Evolutionary conservation across 2,888 invertebrate species (phyloP).

Genomic region (Euclidia mi): DNA sequence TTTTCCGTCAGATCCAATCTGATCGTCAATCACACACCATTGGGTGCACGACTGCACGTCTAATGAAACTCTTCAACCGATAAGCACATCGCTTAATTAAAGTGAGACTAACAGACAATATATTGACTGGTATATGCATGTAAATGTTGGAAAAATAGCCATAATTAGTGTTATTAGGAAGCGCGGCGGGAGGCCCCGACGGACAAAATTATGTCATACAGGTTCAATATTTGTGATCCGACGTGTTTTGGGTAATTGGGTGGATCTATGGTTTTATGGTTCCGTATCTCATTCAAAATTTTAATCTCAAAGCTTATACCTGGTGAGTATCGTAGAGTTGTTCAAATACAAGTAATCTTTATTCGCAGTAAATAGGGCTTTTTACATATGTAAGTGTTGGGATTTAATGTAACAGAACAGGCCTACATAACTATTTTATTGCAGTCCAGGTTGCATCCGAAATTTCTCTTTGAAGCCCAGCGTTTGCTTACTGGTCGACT

Average conservation of each 20-base stretch:
- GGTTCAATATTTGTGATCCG: conserved; percentile 29
- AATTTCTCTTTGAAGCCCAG: too few relatives aligned
- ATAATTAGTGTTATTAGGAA: conserved; percentile 46
- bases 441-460: too few relatives aligned
- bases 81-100: conserved; percentile 39
- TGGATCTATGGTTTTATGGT: conserved; percentile 8
- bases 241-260: conserved; percentile 24
- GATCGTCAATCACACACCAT: conserved; percentile 29
- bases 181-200: conserved; percentile 32
- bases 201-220: conserved; percentile 30
- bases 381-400: too few relatives aligned
- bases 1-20: conserved; percentile 14
- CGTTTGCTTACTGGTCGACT: too few relatives aligned
- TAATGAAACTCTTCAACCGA: background rate
- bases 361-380: too few relatives aligned
- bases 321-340: too few relatives aligned
- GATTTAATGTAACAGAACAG: too few relatives aligned
- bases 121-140: conserved; percentile 30
- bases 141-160: conserved; percentile 29
- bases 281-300: conserved; percentile 18
- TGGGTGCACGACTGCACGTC: background rate
- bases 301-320: too few relatives aligned
- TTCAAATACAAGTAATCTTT: too few relatives aligned
- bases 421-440: too few relatives aligned
- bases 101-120: conserved; percentile 18